These are phyloP conservation scores for Stigmatopora nigra DNA, from an alignment of 2,113 vertebrate genomes.

Conservation along the genomic window DNA sequence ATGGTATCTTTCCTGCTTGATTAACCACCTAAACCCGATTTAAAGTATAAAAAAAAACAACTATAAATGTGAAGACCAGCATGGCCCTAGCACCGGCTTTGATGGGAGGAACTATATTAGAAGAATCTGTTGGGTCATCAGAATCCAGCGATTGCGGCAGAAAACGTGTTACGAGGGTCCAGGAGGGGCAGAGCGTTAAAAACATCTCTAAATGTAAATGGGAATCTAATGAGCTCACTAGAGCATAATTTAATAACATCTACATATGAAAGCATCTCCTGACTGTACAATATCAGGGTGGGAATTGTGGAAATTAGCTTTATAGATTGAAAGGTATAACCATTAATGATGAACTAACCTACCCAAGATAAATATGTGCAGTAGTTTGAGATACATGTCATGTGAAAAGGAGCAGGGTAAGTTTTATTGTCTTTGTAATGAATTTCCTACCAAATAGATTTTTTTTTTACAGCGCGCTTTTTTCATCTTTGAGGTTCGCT, in stretches of 20 bases:
- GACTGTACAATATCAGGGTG: conserved; percentile 27
- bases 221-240: conserved; percentile 51
- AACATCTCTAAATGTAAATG: conserved; percentile 62
- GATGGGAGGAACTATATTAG: conserved; percentile 42
- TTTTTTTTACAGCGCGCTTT: neutral
- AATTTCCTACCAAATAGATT: neutral
- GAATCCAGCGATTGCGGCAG: conserved; percentile 40
- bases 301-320: conserved; percentile 54
- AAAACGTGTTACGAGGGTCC: conserved; percentile 27
- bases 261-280: conserved; percentile 58
- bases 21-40: conserved; percentile 40
- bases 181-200: conserved; percentile 36
- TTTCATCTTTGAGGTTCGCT: neutral
- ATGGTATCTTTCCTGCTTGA: conserved; percentile 38
- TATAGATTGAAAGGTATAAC: conserved; percentile 40
- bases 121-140: conserved; percentile 61
- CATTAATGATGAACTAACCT: conserved; percentile 18
- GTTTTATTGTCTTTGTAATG: neutral
- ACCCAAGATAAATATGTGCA: conserved; percentile 26
- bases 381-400: neutral
- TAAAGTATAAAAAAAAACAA: conserved; percentile 38
- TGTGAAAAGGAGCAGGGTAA: neutral
- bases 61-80: conserved; percentile 45
- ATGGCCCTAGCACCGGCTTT: conserved; percentile 48
- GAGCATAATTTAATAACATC: conserved; percentile 61